Evolutionary conservation across 2,797 vertebrate species (phyloP).

Genomic region (Eupleurogrammus muticus): DNA sequence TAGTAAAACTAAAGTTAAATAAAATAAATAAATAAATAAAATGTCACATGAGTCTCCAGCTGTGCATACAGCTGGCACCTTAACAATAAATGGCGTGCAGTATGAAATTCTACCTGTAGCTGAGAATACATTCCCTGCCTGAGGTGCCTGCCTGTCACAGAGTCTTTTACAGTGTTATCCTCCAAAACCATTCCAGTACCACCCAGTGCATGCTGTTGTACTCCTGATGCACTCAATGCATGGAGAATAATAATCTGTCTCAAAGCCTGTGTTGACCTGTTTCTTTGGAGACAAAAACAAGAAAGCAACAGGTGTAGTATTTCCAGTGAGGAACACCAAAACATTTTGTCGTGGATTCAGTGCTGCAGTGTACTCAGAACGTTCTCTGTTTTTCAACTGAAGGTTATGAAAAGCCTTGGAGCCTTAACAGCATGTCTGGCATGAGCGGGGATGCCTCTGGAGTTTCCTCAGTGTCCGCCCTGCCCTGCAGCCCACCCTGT

Average conservation of each 20-base stretch:
- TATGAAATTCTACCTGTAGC: conserved; percentile 65
- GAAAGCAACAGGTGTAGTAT: conserved; percentile 83
- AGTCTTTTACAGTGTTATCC: conserved; percentile 70
- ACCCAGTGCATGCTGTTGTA: conserved; percentile 88
- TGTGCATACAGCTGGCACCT: conserved; percentile 40
- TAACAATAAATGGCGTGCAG: conserved; percentile 20
- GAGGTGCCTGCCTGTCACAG: conserved; percentile 71
- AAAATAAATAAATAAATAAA: too few relatives aligned
- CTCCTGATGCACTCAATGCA: conserved; percentile 78
- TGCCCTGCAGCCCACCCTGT: conserved; percentile 92
- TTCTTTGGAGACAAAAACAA: conserved; percentile 84
- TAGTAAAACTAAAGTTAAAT: too few relatives aligned
- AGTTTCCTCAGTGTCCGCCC: conserved; percentile 90
- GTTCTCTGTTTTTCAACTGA: conserved; percentile 92
- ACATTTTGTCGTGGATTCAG: conserved; percentile 86
- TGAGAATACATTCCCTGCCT: conserved; percentile 70
- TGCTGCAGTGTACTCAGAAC: conserved; percentile 90
- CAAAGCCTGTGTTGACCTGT: conserved; percentile 82
- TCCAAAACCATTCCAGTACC: conserved; percentile 85
- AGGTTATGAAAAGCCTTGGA: conserved; percentile 94
- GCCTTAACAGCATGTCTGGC: conserved; percentile 93
- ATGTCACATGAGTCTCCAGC: conserved; percentile 10
- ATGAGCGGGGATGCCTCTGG: conserved; percentile 89
- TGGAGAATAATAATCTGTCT: conserved; percentile 90
- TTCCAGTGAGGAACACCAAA: conserved; percentile 68